phyloP scores from a whole-genome alignment of 2,113 vertebrate species.

The Rostratula benghalensis region DNA sequence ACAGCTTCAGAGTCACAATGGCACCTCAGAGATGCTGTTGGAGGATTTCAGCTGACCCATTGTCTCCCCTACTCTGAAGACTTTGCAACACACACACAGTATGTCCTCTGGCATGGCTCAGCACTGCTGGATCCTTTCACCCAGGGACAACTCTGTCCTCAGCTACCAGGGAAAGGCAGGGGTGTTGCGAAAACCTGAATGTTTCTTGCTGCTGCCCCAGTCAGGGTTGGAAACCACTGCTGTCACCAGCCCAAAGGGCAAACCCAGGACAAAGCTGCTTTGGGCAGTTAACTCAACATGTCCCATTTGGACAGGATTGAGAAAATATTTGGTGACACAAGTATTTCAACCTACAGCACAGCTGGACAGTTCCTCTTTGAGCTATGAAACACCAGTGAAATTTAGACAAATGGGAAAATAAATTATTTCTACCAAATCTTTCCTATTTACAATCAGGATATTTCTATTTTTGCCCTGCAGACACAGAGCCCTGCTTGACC shows the following conservation, averaged over 20 bases:
- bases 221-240: neutral
- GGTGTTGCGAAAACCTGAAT: neutral
- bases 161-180: neutral
- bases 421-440: neutral
- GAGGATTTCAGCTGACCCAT: neutral
- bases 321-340: neutral
- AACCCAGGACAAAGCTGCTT: neutral
- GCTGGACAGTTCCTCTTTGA: neutral
- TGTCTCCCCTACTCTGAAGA: neutral
- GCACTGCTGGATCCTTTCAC: neutral
- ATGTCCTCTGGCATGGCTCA: neutral
- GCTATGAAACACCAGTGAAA: neutral
- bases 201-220: neutral
- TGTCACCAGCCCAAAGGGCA: neutral
- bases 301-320: neutral
- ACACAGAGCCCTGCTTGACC: neutral
- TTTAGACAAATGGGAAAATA: neutral
- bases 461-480: neutral
- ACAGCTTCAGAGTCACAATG: neutral
- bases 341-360: neutral
- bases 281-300: neutral
- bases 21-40: neutral
- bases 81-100: neutral
- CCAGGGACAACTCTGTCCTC: neutral
- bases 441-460: neutral